phyloP scores from a whole-genome alignment of 2,888 invertebrate species.

The Deilephila elpenor region DNA sequence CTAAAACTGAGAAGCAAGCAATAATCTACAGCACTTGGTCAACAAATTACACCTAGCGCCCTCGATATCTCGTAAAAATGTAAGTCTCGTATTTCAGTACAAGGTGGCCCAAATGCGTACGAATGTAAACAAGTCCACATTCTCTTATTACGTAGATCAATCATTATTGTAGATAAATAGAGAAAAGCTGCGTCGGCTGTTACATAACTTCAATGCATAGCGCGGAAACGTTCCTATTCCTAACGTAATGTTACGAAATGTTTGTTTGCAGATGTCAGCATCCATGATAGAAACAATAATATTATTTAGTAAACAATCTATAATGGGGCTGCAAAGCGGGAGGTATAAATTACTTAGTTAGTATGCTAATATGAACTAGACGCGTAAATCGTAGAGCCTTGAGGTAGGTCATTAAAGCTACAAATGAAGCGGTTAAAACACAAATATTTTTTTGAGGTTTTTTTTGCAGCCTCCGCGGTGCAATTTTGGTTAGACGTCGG shows the following conservation, averaged over 20 bases:
- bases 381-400: no score
- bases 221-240: slow-evolving; percentile 28
- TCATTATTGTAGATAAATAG: slow-evolving; percentile 33
- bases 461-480: no score
- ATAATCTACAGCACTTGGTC: slow-evolving; percentile 3
- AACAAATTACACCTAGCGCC: slow-evolving; percentile 25
- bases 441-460: no score
- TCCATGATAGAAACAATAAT: not conserved
- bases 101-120: slow-evolving; percentile 42
- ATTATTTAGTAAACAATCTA: not conserved
- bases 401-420: no score
- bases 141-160: slow-evolving; percentile 46
- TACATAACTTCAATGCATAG: slow-evolving; percentile 34
- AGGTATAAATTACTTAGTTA: not conserved
- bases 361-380: no score
- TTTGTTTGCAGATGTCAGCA: not conserved
- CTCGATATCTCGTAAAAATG: slow-evolving; percentile 41
- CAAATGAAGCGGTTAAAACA: no score
- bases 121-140: slow-evolving; percentile 47
- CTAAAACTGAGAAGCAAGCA: slow-evolving; percentile 1
- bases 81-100: slow-evolving; percentile 39
- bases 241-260: slow-evolving; percentile 13
- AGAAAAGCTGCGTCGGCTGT: slow-evolving; percentile 34
- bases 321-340: not conserved
- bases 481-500: no score